These are phyloP conservation scores for Lasius platythorax DNA, from an alignment of 2,888 invertebrate species.

Conservation along the genomic window DNA sequence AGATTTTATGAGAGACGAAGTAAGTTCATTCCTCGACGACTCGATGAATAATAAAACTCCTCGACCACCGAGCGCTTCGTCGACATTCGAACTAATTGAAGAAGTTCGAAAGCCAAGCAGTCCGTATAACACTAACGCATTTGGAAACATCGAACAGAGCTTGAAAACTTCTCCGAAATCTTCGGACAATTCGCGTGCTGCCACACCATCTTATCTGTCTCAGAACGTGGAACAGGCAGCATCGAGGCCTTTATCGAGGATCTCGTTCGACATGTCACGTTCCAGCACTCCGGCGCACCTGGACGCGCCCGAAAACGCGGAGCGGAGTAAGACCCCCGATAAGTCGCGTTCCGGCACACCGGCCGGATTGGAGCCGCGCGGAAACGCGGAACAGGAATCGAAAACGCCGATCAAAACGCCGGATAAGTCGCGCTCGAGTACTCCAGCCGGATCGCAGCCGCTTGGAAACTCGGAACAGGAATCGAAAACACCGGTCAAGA, in stretches of 20 bases:
- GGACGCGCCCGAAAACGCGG: background rate
- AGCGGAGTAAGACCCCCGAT: background rate
- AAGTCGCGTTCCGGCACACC: background rate
- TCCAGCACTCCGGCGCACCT: slow-evolving; percentile 12
- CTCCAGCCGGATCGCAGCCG: background rate
- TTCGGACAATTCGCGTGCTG: slow-evolving; percentile 33
- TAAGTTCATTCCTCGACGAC: background rate
- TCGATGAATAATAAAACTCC: background rate
- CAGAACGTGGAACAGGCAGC: slow-evolving; percentile 25
- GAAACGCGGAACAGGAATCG: slow-evolving; percentile 15
- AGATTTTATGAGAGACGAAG: background rate
- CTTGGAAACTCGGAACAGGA: slow-evolving; percentile 4
- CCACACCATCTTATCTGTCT: background rate
- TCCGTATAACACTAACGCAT: background rate
- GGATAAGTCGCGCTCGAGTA: slow-evolving; percentile 40
- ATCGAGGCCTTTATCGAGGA: background rate
- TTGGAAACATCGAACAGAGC: slow-evolving; percentile 6
- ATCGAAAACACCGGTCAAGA: slow-evolving; percentile 4
- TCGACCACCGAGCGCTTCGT: slow-evolving; percentile 8
- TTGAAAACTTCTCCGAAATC: slow-evolving; percentile 50
- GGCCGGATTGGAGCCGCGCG: background rate
- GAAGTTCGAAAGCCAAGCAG: background rate
- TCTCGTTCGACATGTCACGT: slow-evolving; percentile 20
- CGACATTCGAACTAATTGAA: background rate
- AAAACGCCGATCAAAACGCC: slow-evolving; percentile 18